These are phyloP conservation scores for Dione vanillae DNA, from an alignment of 2,888 invertebrate genomes.

Conservation along the genomic window DNA sequence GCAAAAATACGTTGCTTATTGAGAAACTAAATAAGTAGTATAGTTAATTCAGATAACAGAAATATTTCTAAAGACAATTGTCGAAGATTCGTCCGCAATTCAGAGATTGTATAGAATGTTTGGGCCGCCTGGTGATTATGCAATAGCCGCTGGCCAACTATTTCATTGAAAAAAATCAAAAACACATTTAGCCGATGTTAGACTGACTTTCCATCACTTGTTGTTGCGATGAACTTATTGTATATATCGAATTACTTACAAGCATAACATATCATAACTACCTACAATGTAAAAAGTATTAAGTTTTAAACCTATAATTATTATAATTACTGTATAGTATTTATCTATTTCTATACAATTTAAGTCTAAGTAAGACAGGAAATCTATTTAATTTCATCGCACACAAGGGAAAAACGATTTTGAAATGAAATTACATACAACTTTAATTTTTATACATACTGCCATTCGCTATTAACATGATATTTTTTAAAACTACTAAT, in stretches of 20 bases:
- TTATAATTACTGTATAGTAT: too few species aligned
- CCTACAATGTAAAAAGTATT: background rate
- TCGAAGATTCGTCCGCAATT: constrained; percentile 34
- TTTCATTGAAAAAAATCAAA: constrained; percentile 48
- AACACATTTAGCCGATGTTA: constrained; percentile 58
- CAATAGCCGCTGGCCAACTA: constrained; percentile 46
- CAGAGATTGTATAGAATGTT: constrained; percentile 40
- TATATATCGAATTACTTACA: background rate
- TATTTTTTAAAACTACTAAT: too few species aligned
- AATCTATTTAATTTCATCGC: too few species aligned
- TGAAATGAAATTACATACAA: too few species aligned
- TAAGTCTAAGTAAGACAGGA: too few species aligned
- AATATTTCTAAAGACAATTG: constrained; percentile 35
- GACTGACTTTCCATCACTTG: constrained; percentile 9
- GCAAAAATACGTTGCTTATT: background rate
- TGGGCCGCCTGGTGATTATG: constrained; percentile 44
- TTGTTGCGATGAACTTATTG: constrained; percentile 5
- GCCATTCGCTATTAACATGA: too few species aligned
- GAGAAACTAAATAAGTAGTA: constrained; percentile 13
- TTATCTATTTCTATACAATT: too few species aligned
- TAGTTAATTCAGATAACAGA: constrained; percentile 25
- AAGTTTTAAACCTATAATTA: too few species aligned
- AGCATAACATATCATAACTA: background rate
- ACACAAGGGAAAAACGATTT: too few species aligned
- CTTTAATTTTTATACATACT: too few species aligned